Evolutionary conservation across 2,113 vertebrate species (phyloP), one percentile per base, ranked within the genome.

Genomic region (Piaya cayana): DNA sequence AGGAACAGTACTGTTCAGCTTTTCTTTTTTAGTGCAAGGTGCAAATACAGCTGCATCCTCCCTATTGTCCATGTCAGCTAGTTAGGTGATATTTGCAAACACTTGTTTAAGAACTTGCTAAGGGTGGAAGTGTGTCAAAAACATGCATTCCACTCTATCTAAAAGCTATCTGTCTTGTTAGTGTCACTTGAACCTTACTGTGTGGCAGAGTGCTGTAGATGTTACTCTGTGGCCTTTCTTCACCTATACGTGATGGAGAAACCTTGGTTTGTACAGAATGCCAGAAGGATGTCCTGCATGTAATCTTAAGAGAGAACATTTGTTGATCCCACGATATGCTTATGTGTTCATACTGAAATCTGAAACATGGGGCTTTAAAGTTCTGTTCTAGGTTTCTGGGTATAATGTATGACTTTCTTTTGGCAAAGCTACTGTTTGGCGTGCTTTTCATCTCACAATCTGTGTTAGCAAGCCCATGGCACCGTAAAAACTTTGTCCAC

Each of bases 211-310:
- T 53, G 26, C 26, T 55, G 39, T 37, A 23, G 49, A 43, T 15
- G 39, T 79, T 68, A 55, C 18, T 72, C 27, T 2, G 0, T 30
- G 56, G 34, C 43, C 11, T 49, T 47, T 65, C 23, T 65, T 69
- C 37, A 43, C 22, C 1, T 3, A 2, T 53, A 23, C 1, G 0
- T 43, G 26, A n/a, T 59, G 18, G 34, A 59, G 78, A 63, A 53
- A 19, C 50, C 23, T 53, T 80, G 26, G 5, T 43, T 80, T 65
- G 15, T 58, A 11, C 9, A 32, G 53, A 45, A 86, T 62, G 25
- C 36, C 18, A 8, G 17, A 71, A 36, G 23, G 42, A 18, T 60
- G 25, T 71, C 42, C 68, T 5, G 1, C 5, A 1, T 42, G 15
- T 52, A 8, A 26, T 47, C 50, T 30, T n/a, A 77, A 58, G 64